Evolutionary conservation across 2,888 invertebrate species (phyloP), one percentile per base, ranked within the genome.

Genomic region (Eristalis intricaria): DNA sequence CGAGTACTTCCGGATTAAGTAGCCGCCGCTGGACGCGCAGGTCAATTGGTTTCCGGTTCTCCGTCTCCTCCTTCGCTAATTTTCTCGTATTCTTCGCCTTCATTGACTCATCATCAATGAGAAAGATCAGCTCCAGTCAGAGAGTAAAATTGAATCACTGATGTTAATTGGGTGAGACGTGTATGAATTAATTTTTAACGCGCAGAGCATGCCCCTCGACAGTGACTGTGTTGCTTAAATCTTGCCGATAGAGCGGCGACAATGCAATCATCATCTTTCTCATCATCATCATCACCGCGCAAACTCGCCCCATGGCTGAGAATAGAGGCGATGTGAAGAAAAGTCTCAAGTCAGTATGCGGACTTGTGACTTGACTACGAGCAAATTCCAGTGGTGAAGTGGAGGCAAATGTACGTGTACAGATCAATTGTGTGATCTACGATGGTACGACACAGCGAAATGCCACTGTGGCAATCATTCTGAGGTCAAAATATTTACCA

Each of bases 401-500:
- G 79, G 84, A 87, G 84, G 68, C 84, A 84, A 87, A 87, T 73
- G 79, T 84, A 87, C 75, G 68, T 87, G 79, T 83, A 79, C 87
- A 84, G 87, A 84, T 80, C 87, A 87, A 87, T 87, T 87, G 84
- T 87, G 64, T 84, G 84, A 84, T 79, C 79, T 87, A 80, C 84
- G 84, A 84, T 76, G 87, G 79, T 75, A 84, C 84, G 71, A 58
- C 71, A 87, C 87, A 87, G 87, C 87, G 87, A 87, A 88, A 89
- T 88, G 88, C 88, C 89, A 84, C 88, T 74, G 85, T 85, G 84
- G 84, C 86, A 89, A 89, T 89, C 89, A 88, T 89, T 89, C 89
- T 89, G 89, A 89, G 89, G 89, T 89, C 89, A 89, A 89, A 89
- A 89, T 89, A 89, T 89, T 89, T 89, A 89, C 89, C 88, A 89